These are phyloP conservation scores for Heliothis subflexa DNA, from an alignment of 1,140 invertebrate genomes.

Conservation along the genomic window DNA sequence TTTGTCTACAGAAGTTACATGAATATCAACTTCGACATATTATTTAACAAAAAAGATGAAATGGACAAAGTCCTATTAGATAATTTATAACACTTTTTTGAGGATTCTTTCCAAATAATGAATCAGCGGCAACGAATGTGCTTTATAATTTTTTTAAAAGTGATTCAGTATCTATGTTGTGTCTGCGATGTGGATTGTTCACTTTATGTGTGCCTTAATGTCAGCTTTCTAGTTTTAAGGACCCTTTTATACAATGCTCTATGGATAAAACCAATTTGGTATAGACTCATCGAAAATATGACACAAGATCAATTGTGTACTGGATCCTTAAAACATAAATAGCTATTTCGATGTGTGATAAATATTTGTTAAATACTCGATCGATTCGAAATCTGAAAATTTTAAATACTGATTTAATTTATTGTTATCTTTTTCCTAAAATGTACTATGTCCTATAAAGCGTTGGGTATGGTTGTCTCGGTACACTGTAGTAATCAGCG, in stretches of 20 bases:
- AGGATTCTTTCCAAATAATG: not conserved
- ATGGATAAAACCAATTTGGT: not conserved
- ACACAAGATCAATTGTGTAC: not conserved
- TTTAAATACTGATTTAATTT: no score
- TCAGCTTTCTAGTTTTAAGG: constrained; percentile 6
- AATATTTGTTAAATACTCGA: not conserved
- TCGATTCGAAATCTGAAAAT: no score
- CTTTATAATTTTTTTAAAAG: not conserved
- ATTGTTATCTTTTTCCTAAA: no score
- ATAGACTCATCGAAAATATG: no score
- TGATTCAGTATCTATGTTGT: constrained; percentile 5
- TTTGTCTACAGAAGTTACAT: no score
- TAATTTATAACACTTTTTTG: no score
- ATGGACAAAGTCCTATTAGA: no score
- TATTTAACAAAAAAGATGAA: no score
- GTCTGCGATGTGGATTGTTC: not conserved
- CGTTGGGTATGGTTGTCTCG: not conserved
- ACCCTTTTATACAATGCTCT: not conserved
- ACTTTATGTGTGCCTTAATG: constrained; percentile 4
- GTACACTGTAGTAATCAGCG: constrained; percentile 22
- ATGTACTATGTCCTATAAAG: no score
- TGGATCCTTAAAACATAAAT: not conserved
- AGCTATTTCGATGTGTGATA: not conserved
- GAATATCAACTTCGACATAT: no score
- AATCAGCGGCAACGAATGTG: not conserved